Evolutionary conservation across 2,888 invertebrate species (phyloP).

Genomic region (Macrosoma leucophasiata): DNA sequence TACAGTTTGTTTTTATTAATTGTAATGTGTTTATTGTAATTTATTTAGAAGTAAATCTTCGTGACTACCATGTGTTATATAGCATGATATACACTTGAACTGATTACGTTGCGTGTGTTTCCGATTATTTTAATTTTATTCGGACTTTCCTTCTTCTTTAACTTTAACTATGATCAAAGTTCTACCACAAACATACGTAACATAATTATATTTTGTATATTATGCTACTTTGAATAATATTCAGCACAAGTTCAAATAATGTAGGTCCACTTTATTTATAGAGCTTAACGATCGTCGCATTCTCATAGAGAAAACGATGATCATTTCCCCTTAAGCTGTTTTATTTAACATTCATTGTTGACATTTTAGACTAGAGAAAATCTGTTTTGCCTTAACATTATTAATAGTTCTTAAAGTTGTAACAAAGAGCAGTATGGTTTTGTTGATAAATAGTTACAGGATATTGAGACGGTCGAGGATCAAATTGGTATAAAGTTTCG

Average conservation of each 20-base stretch:
- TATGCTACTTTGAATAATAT: slow-evolving; percentile 56
- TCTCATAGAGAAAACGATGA: slow-evolving; percentile 42
- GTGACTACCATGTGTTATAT: slow-evolving; percentile 52
- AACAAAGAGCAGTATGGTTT: slow-evolving; percentile 66
- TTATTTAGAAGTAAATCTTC: slow-evolving; percentile 65
- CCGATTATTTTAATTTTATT: too few relatives aligned
- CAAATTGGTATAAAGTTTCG: slow-evolving; percentile 61
- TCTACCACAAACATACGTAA: slow-evolving; percentile 20
- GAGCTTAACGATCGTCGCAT: slow-evolving; percentile 55
- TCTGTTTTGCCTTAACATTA: slow-evolving; percentile 74
- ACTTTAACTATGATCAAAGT: too few relatives aligned
- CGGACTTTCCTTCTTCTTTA: too few relatives aligned
- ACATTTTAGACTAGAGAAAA: slow-evolving; percentile 71
- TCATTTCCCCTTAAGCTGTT: slow-evolving; percentile 63
- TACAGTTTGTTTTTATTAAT: slow-evolving; percentile 72
- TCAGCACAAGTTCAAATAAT: slow-evolving; percentile 73
- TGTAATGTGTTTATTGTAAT: slow-evolving; percentile 70
- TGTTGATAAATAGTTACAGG: slow-evolving; percentile 62
- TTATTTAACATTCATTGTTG: slow-evolving; percentile 74
- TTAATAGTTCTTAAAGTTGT: slow-evolving; percentile 66
- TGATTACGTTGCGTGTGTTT: slow-evolving; percentile 20
- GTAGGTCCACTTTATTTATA: slow-evolving; percentile 72
- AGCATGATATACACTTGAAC: slow-evolving; percentile 46
- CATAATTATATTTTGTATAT: slow-evolving; percentile 35
- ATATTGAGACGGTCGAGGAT: slow-evolving; percentile 55